phyloP scores from a whole-genome alignment of 2,797 vertebrate species.

The Sebastes matsubarae region DNA sequence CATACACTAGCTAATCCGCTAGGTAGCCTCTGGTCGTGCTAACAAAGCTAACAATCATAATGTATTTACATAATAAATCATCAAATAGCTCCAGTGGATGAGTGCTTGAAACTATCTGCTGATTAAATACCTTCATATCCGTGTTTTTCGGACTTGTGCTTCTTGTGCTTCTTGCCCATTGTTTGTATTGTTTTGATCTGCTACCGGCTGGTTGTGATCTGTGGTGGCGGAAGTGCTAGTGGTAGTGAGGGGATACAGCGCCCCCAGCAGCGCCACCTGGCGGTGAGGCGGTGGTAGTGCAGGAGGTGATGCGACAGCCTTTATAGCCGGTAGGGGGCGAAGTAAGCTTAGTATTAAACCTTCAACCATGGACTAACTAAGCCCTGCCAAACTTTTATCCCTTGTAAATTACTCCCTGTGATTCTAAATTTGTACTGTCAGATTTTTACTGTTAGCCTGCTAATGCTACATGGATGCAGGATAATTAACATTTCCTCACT shows the following conservation, averaged over 20 bases:
- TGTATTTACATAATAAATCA: neutral
- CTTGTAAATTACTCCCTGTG: neutral
- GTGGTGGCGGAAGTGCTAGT: constrained; percentile 29
- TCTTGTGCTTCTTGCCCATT: constrained; percentile 98
- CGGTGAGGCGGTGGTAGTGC: constrained; percentile 44
- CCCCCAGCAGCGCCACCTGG: constrained; percentile 45
- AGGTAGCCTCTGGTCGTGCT: neutral
- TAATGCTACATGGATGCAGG: too few relatives aligned
- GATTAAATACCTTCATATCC: constrained; percentile 87
- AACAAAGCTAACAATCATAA: neutral
- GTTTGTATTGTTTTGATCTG: constrained; percentile 63
- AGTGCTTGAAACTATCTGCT: rapidly evolving
- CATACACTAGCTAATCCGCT: neutral
- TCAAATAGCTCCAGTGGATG: rapidly evolving
- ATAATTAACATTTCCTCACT: neutral
- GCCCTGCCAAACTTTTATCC: neutral
- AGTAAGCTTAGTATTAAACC: constrained; percentile 6
- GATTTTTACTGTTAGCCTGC: too few relatives aligned
- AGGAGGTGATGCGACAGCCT: rapidly evolving
- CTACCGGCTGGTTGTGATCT: neutral
- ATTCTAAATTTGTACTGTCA: neutral
- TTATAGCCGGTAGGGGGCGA: constrained; percentile 46
- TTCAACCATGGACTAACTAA: neutral
- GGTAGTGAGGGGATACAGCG: neutral
- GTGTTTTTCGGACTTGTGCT: constrained; percentile 94